phyloP scores from a whole-genome alignment of 2,888 invertebrate species.

The Anticlea derivata region DNA sequence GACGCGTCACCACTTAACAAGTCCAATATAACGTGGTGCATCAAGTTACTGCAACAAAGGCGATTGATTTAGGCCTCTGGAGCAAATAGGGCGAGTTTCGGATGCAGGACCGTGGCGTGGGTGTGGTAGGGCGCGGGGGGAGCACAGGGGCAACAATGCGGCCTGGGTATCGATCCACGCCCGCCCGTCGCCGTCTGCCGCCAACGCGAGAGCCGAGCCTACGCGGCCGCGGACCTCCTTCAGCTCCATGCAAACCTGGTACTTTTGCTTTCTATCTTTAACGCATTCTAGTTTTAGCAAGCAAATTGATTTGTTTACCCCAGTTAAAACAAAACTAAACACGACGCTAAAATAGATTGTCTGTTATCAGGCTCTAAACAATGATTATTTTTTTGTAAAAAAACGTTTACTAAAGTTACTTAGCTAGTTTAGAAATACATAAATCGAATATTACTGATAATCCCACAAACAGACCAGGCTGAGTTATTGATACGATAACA shows the following conservation, averaged over 20 bases:
- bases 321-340: not conserved
- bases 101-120: constrained; percentile 63
- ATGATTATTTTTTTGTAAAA: too few relatives aligned
- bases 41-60: constrained; percentile 77
- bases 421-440: not conserved
- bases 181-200: constrained; percentile 49
- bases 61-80: constrained; percentile 76
- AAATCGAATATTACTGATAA: constrained; percentile 10
- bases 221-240: constrained; percentile 54
- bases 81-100: constrained; percentile 80
- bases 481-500: constrained; percentile 47
- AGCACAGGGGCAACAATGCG: constrained; percentile 76
- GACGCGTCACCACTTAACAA: constrained; percentile 22
- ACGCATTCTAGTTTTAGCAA: constrained; percentile 41
- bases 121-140: constrained; percentile 50
- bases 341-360: too few relatives aligned
- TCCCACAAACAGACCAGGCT: constrained; percentile 13
- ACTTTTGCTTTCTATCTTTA: constrained; percentile 70
- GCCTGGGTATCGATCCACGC: constrained; percentile 79
- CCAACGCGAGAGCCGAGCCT: constrained; percentile 58
- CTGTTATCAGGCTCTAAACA: too few relatives aligned
- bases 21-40: constrained; percentile 51
- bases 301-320: not conserved
- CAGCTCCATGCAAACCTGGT: constrained; percentile 68
- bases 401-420: not conserved